A percentile compares a stretch with the other conserved stretches of the same genome.
Conservation (phyloP, 1,140 invertebrate species). For the Eumeta japonica region DNA sequence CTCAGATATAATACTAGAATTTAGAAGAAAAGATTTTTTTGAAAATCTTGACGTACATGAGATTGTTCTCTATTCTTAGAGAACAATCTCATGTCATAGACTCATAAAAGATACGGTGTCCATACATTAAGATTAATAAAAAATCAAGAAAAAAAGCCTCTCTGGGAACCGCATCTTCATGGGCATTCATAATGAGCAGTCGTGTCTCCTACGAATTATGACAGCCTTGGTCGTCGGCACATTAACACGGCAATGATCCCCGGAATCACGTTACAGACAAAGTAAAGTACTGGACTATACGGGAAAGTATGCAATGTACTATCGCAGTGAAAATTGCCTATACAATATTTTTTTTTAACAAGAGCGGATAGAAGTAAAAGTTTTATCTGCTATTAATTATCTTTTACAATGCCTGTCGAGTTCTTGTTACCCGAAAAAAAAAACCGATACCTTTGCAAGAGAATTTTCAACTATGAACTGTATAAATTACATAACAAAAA, state of each 20-base stretch:
- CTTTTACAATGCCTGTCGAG: conserved; percentile 18
- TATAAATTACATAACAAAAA: conserved; percentile 21
- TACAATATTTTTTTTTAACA: conserved; percentile 29
- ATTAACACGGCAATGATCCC: conserved; percentile 41
- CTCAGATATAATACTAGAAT: no score
- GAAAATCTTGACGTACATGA: conserved; percentile 12
- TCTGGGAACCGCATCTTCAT: conserved; percentile 6
- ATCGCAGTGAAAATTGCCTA: conserved; percentile 17
- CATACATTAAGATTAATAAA: no score
- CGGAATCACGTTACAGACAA: conserved; percentile 35
- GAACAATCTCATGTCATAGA: no score
- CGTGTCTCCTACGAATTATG: conserved; percentile 30
- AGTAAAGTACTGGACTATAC: conserved; percentile 31
- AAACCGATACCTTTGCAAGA: conserved; percentile 7
- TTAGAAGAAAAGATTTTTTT: conserved; percentile 3
- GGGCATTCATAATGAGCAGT: conserved; percentile 15
- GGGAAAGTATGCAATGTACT: conserved; percentile 35
- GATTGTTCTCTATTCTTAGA: conserved; percentile 12
- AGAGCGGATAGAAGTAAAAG: no score
- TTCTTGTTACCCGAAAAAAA: conserved; percentile 10
- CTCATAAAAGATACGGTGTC: no score
- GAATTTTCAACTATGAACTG: conserved; percentile 11
- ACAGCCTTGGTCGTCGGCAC: conserved; percentile 28
- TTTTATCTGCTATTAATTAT: no score
- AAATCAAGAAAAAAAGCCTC: conserved; percentile 6